Percentiles rank a stretch among this genome's conserved stretches.
Evolutionary conservation across 2,888 invertebrate species (phyloP).

Genomic region (Chesias legatella): DNA sequence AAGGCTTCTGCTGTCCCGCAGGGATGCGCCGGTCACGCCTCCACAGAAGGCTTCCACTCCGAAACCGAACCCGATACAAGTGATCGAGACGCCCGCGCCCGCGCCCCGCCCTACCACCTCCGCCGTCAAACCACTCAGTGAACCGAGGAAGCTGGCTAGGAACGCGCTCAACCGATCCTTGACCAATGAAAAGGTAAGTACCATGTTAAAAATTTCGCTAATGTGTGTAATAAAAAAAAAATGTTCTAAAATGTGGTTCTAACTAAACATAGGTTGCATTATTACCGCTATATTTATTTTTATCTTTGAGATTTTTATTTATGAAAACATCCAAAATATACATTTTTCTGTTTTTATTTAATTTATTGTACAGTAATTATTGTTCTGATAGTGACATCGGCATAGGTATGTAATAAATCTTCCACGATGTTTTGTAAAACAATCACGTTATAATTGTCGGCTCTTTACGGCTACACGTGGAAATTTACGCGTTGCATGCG

Average conservation of each 20-base stretch:
- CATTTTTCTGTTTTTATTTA: too few relatives aligned
- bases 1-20: slow-evolving; percentile 38
- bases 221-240: too few relatives aligned
- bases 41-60: slow-evolving; percentile 32
- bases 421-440: slow-evolving; percentile 4
- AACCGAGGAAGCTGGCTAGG: slow-evolving; percentile 51
- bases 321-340: too few relatives aligned
- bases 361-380: too few relatives aligned
- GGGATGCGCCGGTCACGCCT: slow-evolving; percentile 45
- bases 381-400: too few relatives aligned
- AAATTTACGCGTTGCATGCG: slow-evolving; percentile 21
- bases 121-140: slow-evolving; percentile 40
- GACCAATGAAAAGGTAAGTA: slow-evolving; percentile 59
- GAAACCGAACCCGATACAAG: slow-evolving; percentile 37
- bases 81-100: slow-evolving; percentile 53
- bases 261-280: too few relatives aligned
- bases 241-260: too few relatives aligned
- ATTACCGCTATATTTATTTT: too few relatives aligned
- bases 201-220: not conserved
- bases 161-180: slow-evolving; percentile 45
- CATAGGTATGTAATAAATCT: not conserved
- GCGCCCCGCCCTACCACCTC: slow-evolving; percentile 59
- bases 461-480: slow-evolving; percentile 14
- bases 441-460: slow-evolving; percentile 7
- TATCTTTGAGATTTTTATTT: too few relatives aligned